Conservation (phyloP, 1,140 invertebrate genomes). For the Nilaparvata lugens region DNA sequence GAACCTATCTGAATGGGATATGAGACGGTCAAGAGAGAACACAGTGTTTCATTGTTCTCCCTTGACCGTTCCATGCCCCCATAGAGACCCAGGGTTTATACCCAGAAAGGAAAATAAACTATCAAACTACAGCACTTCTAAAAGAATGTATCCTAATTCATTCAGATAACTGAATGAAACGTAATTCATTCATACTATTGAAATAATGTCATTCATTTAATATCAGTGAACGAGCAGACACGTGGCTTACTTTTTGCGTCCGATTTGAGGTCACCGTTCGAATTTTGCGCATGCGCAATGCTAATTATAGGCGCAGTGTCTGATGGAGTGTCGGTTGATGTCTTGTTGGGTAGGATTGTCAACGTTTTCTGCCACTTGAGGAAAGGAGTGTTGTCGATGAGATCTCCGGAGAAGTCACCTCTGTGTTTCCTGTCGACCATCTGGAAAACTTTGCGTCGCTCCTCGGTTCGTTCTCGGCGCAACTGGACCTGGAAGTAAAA, state of each 20-base stretch:
- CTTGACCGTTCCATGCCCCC: too few species aligned
- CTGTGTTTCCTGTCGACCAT: conserved; percentile 58
- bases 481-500: conserved; percentile 64
- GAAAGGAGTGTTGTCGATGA: conserved; percentile 47
- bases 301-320: neutral
- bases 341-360: conserved; percentile 31
- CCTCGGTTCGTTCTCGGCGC: conserved; percentile 81
- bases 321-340: conserved; percentile 32
- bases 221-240: too few species aligned
- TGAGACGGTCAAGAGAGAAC: too few species aligned
- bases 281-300: neutral
- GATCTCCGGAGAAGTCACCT: conserved; percentile 35
- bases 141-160: too few species aligned
- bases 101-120: too few species aligned
- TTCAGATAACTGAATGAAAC: too few species aligned
- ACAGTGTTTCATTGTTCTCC: too few species aligned
- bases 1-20: too few species aligned
- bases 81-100: too few species aligned
- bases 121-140: too few species aligned
- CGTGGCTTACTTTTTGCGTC: conserved; percentile 14
- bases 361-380: conserved; percentile 60
- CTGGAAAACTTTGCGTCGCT: conserved; percentile 86
- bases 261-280: conserved; percentile 24
- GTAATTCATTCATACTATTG: too few species aligned
- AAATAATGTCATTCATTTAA: too few species aligned